Percentiles rank a stretch among this genome's conserved stretches.
These are phyloP conservation scores for Ostrea denselamellosa DNA, from an alignment of 1,140 invertebrate species.

Conservation along the genomic window DNA sequence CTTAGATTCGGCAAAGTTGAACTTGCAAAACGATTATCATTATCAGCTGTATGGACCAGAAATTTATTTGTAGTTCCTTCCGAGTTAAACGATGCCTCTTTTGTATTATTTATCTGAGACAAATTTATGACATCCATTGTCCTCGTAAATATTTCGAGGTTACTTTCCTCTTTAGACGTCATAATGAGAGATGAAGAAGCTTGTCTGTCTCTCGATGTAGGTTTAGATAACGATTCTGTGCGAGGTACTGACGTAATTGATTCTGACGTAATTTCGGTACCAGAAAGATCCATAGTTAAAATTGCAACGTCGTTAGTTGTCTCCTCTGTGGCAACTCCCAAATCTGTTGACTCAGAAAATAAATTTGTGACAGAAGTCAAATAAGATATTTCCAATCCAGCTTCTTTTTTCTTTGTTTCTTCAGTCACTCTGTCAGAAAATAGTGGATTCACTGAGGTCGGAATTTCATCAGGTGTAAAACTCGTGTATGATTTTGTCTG, in stretches of 20 bases:
- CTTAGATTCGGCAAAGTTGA: too few relatives aligned
- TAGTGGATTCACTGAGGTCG: not conserved
- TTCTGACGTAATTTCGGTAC: not conserved
- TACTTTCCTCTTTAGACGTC: not conserved
- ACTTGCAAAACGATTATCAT: too few relatives aligned
- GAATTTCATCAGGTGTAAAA: not conserved
- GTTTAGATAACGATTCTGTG: not conserved
- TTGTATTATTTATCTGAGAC: not conserved
- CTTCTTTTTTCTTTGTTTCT: not conserved
- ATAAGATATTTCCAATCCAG: not conserved
- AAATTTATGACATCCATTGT: too few relatives aligned
- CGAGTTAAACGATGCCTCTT: not conserved
- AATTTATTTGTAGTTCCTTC: not conserved
- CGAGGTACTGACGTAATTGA: not conserved
- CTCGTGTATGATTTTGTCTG: not conserved
- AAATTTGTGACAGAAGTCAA: not conserved
- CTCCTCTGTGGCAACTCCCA: not conserved
- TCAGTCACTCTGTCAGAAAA: not conserved
- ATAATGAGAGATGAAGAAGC: not conserved
- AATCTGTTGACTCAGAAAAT: not conserved
- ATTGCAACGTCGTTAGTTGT: not conserved
- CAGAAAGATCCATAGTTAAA: not conserved
- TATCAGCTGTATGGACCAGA: too few relatives aligned
- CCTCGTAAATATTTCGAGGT: too few relatives aligned
- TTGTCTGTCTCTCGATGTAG: not conserved